phyloP scores from a whole-genome alignment of 1,140 invertebrate species.

The Orius laevigatus region DNA sequence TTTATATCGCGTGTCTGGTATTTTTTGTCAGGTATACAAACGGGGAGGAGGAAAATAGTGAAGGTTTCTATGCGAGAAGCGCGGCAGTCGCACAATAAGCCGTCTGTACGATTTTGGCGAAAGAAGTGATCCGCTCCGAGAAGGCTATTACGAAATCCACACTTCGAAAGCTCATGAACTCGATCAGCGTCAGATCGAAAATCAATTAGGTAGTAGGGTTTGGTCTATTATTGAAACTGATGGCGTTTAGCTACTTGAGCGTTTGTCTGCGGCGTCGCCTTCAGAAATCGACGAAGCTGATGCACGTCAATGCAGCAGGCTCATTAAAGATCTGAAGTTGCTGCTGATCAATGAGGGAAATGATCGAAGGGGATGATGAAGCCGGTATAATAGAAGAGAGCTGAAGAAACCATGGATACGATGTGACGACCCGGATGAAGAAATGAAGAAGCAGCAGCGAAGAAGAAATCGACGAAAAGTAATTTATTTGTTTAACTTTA shows the following conservation, averaged over 20 bases:
- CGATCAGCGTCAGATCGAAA: constrained; percentile 92
- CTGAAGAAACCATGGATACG: constrained; percentile 91
- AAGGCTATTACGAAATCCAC: constrained; percentile 84
- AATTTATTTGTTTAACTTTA: too few species aligned
- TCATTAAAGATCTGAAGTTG: constrained; percentile 80
- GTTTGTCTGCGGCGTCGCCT: constrained; percentile 79
- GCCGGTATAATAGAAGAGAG: constrained; percentile 99
- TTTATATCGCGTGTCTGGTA: neutral
- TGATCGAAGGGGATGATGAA: constrained; percentile 99
- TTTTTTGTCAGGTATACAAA: constrained; percentile 59
- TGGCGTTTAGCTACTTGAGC: constrained; percentile 57
- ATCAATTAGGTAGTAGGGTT: constrained; percentile 68
- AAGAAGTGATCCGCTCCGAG: constrained; percentile 80
- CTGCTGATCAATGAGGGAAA: constrained; percentile 89
- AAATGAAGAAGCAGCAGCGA: constrained; percentile 85
- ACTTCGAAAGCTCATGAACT: constrained; percentile 98
- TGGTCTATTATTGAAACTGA: neutral
- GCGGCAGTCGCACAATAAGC: constrained; percentile 87
- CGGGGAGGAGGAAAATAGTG: constrained; percentile 96
- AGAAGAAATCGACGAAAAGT: constrained; percentile 84
- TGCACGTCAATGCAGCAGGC: constrained; percentile 92
- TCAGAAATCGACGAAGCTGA: constrained; percentile 86
- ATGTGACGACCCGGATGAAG: constrained; percentile 78
- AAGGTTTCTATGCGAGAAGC: constrained; percentile 88
- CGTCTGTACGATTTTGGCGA: constrained; percentile 86